phyloP scores from a whole-genome alignment of 2,797 vertebrate species.

The Oryzias dopingdopingensis region DNA sequence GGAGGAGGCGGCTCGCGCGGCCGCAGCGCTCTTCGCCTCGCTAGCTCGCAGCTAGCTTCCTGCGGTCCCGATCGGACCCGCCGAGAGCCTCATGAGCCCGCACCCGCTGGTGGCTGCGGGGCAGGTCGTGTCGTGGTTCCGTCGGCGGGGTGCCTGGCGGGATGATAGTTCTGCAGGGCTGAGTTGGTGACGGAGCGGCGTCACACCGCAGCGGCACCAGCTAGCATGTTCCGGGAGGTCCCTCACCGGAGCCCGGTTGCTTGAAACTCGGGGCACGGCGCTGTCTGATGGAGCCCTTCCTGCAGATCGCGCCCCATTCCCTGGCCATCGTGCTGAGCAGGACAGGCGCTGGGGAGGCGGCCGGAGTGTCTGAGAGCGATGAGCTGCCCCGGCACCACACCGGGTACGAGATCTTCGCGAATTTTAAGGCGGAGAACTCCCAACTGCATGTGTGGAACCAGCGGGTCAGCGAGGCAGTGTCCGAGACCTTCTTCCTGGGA shows the following conservation, averaged over 20 bases:
- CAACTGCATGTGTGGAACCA: constrained; percentile 92
- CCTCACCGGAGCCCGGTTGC: constrained; percentile 8
- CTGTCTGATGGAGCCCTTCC: constrained; percentile 80
- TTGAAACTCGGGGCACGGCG: constrained; percentile 36
- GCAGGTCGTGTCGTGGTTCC: too few species aligned
- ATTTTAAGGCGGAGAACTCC: constrained; percentile 94
- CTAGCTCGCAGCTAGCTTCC: constrained; percentile 55
- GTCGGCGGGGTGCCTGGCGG: too few species aligned
- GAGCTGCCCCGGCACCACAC: constrained; percentile 86
- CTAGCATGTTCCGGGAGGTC: constrained; percentile 22
- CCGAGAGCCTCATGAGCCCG: too few species aligned
- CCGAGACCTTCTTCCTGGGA: constrained; percentile 93
- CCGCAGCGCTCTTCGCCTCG: constrained; percentile 55
- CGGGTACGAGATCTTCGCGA: constrained; percentile 95
- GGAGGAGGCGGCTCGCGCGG: constrained; percentile 34
- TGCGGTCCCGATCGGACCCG: neutral
- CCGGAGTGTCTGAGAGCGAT: constrained; percentile 71
- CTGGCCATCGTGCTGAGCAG: constrained; percentile 90
- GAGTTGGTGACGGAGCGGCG: too few species aligned
- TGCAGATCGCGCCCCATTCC: constrained; percentile 95
- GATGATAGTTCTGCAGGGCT: too few species aligned
- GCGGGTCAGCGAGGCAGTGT: constrained; percentile 88
- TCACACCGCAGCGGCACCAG: constrained; percentile 11
- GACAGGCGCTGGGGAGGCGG: constrained; percentile 56
- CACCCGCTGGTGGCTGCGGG: neutral